Base-by-base conservation (phyloP, 1,140 invertebrate genomes). In the Dendrolimus punctatus region DNA sequence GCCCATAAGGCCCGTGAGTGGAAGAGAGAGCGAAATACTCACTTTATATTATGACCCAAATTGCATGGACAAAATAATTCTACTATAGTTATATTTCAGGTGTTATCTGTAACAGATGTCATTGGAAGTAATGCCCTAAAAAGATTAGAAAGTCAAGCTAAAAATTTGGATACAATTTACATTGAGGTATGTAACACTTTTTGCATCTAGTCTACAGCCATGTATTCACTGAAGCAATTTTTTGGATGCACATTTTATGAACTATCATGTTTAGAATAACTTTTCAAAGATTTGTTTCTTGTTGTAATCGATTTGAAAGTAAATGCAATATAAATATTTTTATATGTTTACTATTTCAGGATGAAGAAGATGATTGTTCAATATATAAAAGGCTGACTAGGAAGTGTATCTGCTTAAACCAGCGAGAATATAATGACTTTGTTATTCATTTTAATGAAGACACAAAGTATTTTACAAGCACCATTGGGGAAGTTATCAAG, bases 381-480 rank as follows among this genome's bases (percentile, higher is more conserved):
- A 43, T 79, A 49, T 85, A 80, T 53, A 80, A 79, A 62, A 71
- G 72, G 47, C 56, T 85, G 8, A 76, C 66, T 39, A 69, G 80
- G 58, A 85, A 79, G 60, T 85, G 82, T 40, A 55, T 68, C n/a
- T 85, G 82, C 48, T 53, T 85, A 7, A 81, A 83, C 55, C 64
- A 69, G 36, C 44, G 49, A 5, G 62, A 71, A 46, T 85, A 76
- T 44, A 85, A 83, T 49, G 80, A 85, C 57, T 77, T 85, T 8
- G 57, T 80, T 2, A 80, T 85, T 51, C 76, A 81, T 55, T 85
- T 85, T 49, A 83, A 85, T 42, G 81, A 83, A 52, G 57, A 72
- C 8, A 72, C 73, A 0, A 81, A 74, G 45, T 76, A 73, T 52
- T 60, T 59, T 4, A 80, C 78, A 9, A 80, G 51, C 43, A 65